A percentile compares a stretch with the other conserved stretches of the same genome.
phyloP scores from a whole-genome alignment of 2,888 invertebrate species.

The Mechanitis messenoides region DNA sequence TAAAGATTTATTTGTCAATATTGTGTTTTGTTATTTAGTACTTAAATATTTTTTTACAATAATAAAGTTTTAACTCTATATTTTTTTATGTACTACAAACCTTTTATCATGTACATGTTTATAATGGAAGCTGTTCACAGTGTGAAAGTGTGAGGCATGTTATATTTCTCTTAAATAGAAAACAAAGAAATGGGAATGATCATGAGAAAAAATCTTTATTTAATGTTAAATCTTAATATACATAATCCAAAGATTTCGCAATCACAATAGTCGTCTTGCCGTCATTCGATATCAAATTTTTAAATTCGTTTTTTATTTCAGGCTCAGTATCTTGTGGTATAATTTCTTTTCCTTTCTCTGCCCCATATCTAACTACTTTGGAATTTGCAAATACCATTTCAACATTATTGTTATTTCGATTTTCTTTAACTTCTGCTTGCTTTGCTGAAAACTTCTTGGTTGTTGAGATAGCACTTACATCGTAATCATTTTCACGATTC shows the following conservation, averaged over 20 bases:
- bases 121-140: too few relatives aligned
- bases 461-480: conserved; percentile 9
- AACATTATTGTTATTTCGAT: conserved; percentile 24
- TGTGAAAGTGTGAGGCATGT: too few relatives aligned
- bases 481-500: neutral
- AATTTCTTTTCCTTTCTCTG: conserved; percentile 16
- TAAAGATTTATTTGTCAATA: neutral
- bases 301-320: conserved; percentile 9
- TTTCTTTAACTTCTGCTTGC: conserved; percentile 16
- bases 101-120: too few relatives aligned
- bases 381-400: conserved; percentile 59
- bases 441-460: conserved; percentile 12
- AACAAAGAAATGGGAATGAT: too few relatives aligned
- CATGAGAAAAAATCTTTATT: too few relatives aligned
- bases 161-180: too few relatives aligned
- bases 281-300: conserved; percentile 14
- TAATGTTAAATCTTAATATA: neutral
- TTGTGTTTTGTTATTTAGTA: neutral
- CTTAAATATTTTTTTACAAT: neutral
- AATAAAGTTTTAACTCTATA: neutral
- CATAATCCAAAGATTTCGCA: conserved; percentile 37
- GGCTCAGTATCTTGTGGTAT: neutral
- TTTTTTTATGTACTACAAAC: too few relatives aligned
- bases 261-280: conserved; percentile 28
- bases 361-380: conserved; percentile 56